Percentiles rank a stretch among this genome's conserved stretches.
Conservation (phyloP, 2,113 vertebrate genomes). For the Psophia crepitans region DNA sequence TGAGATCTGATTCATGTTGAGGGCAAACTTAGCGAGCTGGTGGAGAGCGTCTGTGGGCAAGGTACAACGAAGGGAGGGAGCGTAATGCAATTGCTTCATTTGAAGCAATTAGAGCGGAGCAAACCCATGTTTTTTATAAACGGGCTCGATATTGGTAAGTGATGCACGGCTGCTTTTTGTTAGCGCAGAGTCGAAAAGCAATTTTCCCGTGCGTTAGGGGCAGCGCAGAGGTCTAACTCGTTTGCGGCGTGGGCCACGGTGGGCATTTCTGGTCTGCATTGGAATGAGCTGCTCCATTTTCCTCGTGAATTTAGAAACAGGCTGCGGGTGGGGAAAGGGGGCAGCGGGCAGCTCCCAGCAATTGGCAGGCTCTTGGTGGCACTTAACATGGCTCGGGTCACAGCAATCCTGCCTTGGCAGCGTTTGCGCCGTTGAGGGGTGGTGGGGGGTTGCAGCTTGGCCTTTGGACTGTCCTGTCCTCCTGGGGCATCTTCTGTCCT, state of each 20-base stretch:
- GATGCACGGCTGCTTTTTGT: neutral
- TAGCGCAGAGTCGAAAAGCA: neutral
- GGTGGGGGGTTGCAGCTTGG: accelerated
- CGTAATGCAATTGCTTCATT: neutral
- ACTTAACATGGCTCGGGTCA: neutral
- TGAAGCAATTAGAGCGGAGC: neutral
- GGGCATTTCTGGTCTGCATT: neutral
- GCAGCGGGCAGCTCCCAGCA: neutral
- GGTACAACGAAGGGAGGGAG: neutral
- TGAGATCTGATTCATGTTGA: neutral
- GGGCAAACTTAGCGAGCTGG: neutral
- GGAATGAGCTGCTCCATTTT: neutral
- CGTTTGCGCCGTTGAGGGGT: accelerated
- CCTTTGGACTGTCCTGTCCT: neutral
- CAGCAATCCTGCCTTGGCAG: neutral
- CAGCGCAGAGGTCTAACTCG: neutral
- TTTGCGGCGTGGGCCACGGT: accelerated
- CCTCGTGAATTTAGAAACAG: neutral
- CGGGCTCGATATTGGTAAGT: neutral
- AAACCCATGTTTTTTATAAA: neutral
- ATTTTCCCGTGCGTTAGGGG: neutral
- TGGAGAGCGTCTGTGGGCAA: neutral
- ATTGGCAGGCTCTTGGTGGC: neutral
- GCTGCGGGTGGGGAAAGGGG: accelerated
- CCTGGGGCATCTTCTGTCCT: neutral